Evolutionary conservation across 1,140 invertebrate genomes (phyloP), one percentile per base, ranked within the genome.

Genomic region (Aphidius gifuensis): DNA sequence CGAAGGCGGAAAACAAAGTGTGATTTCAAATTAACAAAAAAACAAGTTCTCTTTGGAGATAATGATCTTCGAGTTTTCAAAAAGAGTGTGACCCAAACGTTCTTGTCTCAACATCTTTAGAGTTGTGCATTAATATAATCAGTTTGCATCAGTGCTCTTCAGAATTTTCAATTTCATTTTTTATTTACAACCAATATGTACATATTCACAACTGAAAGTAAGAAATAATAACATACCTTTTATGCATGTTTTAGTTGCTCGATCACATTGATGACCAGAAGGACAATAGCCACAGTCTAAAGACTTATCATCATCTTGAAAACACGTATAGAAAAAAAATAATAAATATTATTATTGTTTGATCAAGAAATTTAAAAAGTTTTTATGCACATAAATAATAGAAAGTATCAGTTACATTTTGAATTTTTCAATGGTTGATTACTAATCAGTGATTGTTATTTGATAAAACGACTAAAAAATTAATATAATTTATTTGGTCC

Each of bases 181-280:
- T 6, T 75, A 76, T 74, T 66, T 74, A 78, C 74, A 76, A 32
- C 4, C 46, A 73, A 71, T 66, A 68, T 76, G 73, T 71, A 74
- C 74, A 75, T 75, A 68, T 74, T 72, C 69, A 74, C 4, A 23
- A 16, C 16, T 66, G 39, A 66, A 42, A 57, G 48, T 46, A 57
- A 46, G 6, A 56, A 38, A 16, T 60, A 3, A 80, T 60, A 3
- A 80, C 75, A 66, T 76, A 85, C 91, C 90, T 87, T 90, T 87
- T 64, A 90, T 85, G 75, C 91, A 93, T 57, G 86, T 88, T 21
- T 89, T 89, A 6, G 89, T 90, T 53, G 85, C 83, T 46, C 86
- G 85, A 78, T 92, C 88, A 66, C 91, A 93, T 21, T 83, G 82
- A 32, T 87, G 85, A 60, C 90, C 90, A 44, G 86, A 83, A 61